phyloP scores from a whole-genome alignment of 2,888 invertebrate genomes.

The Omphaloscelis lunosa region DNA sequence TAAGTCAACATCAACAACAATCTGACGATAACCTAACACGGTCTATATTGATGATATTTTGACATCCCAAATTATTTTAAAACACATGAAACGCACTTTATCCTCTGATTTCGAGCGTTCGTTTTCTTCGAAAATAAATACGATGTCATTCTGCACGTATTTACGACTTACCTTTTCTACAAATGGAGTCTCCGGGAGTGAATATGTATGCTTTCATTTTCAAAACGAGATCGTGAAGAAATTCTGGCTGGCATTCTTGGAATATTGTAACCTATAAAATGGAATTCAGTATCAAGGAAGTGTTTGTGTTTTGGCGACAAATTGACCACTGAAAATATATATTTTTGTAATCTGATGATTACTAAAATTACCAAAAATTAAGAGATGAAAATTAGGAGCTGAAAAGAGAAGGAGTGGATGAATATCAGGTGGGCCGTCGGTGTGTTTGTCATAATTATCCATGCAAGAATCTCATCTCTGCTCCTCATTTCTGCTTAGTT shows the following conservation, averaged over 20 bases:
- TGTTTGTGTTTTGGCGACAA: background rate
- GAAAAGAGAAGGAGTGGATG: background rate
- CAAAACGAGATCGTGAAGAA: conserved; percentile 98
- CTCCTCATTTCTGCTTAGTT: background rate
- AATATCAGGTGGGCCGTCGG: too few species aligned
- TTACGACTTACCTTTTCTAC: conserved; percentile 94
- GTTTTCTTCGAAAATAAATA: conserved; percentile 35
- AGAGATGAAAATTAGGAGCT: background rate
- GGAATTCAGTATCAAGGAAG: conserved; percentile 15
- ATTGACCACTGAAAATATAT: background rate
- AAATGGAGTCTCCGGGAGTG: conserved; percentile 99
- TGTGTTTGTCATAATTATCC: background rate
- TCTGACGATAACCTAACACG: background rate
- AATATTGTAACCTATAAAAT: conserved; percentile 96
- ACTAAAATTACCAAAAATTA: too few species aligned
- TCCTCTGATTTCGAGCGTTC: conserved; percentile 33
- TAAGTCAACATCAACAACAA: background rate
- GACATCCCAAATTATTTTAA: conserved; percentile 6
- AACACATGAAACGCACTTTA: background rate
- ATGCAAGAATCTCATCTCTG: background rate
- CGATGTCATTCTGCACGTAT: conserved; percentile 29
- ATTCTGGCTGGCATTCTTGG: conserved; percentile 99
- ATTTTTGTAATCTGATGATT: too few species aligned
- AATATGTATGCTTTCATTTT: conserved; percentile 99
- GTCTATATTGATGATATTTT: conserved; percentile 7